Evolutionary conservation across 2,113 vertebrate species (phyloP).

Genomic region (Oncorhynchus kisutch): DNA sequence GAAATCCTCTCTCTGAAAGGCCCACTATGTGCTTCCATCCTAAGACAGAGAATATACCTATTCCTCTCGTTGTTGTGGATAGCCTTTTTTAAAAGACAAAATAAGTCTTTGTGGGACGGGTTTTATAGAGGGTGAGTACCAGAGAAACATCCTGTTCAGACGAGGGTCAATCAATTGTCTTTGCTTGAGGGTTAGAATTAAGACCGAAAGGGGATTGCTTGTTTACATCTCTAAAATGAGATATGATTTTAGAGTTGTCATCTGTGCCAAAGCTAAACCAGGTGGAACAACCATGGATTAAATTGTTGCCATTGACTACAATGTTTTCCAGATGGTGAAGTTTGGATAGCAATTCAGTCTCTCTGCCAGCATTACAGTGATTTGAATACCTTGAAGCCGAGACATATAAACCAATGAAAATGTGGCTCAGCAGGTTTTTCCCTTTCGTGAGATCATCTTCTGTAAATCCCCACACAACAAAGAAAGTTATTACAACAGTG

Average conservation of each 20-base stretch:
- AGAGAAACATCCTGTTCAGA: slow-evolving; percentile 14
- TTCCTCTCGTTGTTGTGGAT: slow-evolving; percentile 7
- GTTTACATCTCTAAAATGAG: slow-evolving; percentile 13
- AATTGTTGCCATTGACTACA: slow-evolving; percentile 4
- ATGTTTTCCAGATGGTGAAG: slow-evolving; percentile 24
- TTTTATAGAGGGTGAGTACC: neutral
- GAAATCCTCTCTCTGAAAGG: slow-evolving; percentile 2
- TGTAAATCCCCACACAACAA: too few relatives aligned
- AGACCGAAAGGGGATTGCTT: slow-evolving; percentile 4
- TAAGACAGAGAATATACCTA: neutral
- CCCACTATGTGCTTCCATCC: slow-evolving; percentile 1
- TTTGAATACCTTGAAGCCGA: slow-evolving; percentile 27
- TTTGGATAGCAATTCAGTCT: slow-evolving; percentile 13
- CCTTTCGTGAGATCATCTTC: neutral
- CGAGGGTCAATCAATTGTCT: slow-evolving; percentile 14
- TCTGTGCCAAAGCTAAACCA: slow-evolving; percentile 22
- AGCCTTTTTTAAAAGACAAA: slow-evolving; percentile 12
- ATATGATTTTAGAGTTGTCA: slow-evolving; percentile 22
- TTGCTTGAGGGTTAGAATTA: neutral
- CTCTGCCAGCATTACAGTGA: neutral
- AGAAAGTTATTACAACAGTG: too few relatives aligned
- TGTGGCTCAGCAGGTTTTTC: slow-evolving; percentile 40
- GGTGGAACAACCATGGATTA: slow-evolving; percentile 3
- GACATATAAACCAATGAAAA: slow-evolving; percentile 2
- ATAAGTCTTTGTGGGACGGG: slow-evolving; percentile 9